Percentiles rank a stretch among this genome's conserved stretches.
phyloP scores from a whole-genome alignment of 1,140 invertebrate genomes.

The Drosophila kurseongensis region DNA sequence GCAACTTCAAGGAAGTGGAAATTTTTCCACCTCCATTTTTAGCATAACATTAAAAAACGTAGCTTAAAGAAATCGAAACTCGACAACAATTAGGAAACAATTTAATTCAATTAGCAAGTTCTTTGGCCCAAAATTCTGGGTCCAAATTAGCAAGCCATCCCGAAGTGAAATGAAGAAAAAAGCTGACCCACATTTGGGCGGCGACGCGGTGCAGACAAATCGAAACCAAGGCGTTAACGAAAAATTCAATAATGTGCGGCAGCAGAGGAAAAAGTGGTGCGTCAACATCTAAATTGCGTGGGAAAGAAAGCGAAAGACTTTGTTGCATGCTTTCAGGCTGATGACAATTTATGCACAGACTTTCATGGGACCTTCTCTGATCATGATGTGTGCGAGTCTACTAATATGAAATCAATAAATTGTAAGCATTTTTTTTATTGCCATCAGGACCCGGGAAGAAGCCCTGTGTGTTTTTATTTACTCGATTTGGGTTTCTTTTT shows the following conservation, averaged over 20 bases:
- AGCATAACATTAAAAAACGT: slow-evolving; percentile 4
- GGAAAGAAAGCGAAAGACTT: slow-evolving; percentile 38
- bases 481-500: slow-evolving; percentile 61
- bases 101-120: slow-evolving; percentile 69
- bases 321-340: slow-evolving; percentile 69
- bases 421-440: slow-evolving; percentile 69
- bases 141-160: slow-evolving; percentile 45
- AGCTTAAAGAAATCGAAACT: slow-evolving; percentile 62
- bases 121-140: slow-evolving; percentile 34
- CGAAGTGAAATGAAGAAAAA: slow-evolving; percentile 2
- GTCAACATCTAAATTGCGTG: slow-evolving; percentile 24
- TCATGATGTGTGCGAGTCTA: slow-evolving; percentile 37
- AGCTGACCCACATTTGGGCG: slow-evolving; percentile 48
- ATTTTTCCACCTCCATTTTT: slow-evolving; percentile 7
- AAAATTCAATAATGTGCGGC: slow-evolving; percentile 14
- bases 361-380: slow-evolving; percentile 30
- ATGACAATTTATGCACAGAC: slow-evolving; percentile 58
- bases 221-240: slow-evolving; percentile 72
- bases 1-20: slow-evolving; percentile 8
- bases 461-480: slow-evolving; percentile 62
- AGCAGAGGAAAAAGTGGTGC: slow-evolving; percentile 11
- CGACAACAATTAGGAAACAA: slow-evolving; percentile 48
- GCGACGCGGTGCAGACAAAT: slow-evolving; percentile 49
- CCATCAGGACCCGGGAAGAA: slow-evolving; percentile 30
- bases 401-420: slow-evolving; percentile 82